Evolutionary conservation across 2,797 vertebrate species (phyloP).

Genomic region (Eremophila alpestris): DNA sequence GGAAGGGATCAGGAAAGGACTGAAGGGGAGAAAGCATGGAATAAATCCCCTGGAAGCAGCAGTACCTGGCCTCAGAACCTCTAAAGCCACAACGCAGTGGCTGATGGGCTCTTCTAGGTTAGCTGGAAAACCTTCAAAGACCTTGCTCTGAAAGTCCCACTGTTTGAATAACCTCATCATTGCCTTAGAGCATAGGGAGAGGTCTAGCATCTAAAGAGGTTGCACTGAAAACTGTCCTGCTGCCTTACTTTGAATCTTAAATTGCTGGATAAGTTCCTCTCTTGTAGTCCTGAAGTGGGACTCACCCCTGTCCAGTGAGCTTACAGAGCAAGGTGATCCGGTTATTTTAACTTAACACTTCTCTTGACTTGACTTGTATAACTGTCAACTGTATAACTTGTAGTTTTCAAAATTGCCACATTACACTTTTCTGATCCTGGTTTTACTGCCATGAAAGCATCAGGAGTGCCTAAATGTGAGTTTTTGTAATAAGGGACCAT

Average conservation of each 20-base stretch:
- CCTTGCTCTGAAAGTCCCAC: background rate
- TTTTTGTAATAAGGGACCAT: background rate
- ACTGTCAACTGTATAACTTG: background rate
- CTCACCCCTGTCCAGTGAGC: background rate
- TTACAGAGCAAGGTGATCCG: background rate
- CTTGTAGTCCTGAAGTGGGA: background rate
- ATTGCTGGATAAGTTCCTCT: background rate
- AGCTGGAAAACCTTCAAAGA: background rate
- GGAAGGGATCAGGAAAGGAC: background rate
- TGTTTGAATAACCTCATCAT: background rate
- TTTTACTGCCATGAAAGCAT: background rate
- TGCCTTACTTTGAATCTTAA: background rate
- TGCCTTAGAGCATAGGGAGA: rapidly evolving
- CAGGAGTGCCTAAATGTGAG: background rate
- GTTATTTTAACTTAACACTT: background rate
- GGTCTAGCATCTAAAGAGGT: background rate
- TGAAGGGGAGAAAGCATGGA: background rate
- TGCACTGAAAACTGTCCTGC: background rate
- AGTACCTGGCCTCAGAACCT: background rate
- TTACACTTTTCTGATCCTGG: background rate
- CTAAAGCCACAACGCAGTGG: background rate
- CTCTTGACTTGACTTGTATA: background rate
- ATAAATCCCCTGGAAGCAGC: background rate
- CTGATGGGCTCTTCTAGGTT: background rate
- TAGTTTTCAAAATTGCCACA: background rate